Evolutionary conservation across 2,888 invertebrate genomes (phyloP).

Genomic region (Brachyptera putata): DNA sequence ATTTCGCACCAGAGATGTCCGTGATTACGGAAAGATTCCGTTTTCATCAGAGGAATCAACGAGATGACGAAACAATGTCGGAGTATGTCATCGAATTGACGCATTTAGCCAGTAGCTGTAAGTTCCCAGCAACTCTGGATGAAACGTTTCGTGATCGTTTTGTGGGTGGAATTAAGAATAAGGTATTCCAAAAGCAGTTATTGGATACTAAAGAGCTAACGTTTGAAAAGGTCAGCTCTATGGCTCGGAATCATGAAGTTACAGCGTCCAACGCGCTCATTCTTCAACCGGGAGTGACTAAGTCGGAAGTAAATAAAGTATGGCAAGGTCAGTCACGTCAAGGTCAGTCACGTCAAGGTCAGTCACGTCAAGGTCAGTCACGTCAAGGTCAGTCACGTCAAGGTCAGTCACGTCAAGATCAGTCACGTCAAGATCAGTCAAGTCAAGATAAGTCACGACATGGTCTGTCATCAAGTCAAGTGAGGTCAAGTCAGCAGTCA

Average conservation of each 20-base stretch:
- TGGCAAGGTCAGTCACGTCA: too few relatives aligned
- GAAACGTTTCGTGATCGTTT: constrained; percentile 35
- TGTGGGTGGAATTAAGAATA: constrained; percentile 35
- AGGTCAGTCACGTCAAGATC: too few relatives aligned
- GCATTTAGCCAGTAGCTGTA: constrained; percentile 34
- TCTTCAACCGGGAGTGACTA: too few relatives aligned
- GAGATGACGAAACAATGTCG: constrained; percentile 27
- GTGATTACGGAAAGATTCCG: constrained; percentile 37
- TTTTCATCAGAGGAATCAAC: constrained; percentile 36
- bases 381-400: neutral
- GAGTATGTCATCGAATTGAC: constrained; percentile 35
- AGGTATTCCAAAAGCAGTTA: constrained; percentile 32
- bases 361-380: too few relatives aligned
- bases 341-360: too few relatives aligned
- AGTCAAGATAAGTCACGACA: too few relatives aligned
- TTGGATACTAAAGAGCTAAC: constrained; percentile 33
- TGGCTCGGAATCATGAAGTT: constrained; percentile 28
- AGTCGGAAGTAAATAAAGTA: too few relatives aligned
- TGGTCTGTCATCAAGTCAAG: neutral
- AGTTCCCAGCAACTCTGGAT: constrained; percentile 35
- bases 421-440: too few relatives aligned
- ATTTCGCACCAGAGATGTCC: constrained; percentile 34
- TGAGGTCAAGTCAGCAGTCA: neutral
- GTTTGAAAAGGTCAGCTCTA: constrained; percentile 31
- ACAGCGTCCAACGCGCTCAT: constrained; percentile 24